Percentiles rank a stretch among this genome's conserved stretches.
phyloP scores from a whole-genome alignment of 1,140 invertebrate species.

The Bombus picipes region DNA sequence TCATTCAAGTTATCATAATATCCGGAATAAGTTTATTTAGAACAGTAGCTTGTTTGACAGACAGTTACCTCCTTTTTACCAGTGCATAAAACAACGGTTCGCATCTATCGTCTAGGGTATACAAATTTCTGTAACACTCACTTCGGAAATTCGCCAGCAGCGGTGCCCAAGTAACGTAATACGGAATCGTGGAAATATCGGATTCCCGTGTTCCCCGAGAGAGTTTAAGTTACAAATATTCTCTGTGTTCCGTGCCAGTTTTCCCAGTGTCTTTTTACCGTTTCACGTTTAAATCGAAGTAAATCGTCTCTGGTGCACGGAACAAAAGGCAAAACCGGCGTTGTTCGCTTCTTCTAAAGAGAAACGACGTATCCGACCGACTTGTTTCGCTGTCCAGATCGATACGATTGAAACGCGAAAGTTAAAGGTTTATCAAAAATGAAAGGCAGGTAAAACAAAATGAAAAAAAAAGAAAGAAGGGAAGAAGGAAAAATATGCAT shows the following conservation, averaged over 20 bases:
- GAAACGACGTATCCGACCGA: background rate
- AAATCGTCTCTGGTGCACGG: slow-evolving; percentile 25
- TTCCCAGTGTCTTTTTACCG: slow-evolving; percentile 24
- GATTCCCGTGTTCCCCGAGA: slow-evolving; percentile 23
- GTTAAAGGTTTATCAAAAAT: slow-evolving; percentile 18
- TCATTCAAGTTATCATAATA: background rate
- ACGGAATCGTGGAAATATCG: slow-evolving; percentile 35
- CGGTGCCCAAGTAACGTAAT: slow-evolving; percentile 15
- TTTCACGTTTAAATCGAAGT: slow-evolving; percentile 22
- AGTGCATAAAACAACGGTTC: slow-evolving; percentile 1
- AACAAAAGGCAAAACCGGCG: slow-evolving; percentile 18
- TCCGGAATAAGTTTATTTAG: slow-evolving; percentile 27
- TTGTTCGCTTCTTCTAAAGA: background rate
- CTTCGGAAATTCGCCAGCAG: slow-evolving; percentile 17
- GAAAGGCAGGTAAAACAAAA: background rate
- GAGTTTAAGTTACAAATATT: slow-evolving; percentile 54
- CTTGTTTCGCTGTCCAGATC: background rate
- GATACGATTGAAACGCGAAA: background rate
- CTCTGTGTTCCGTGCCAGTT: slow-evolving; percentile 15
- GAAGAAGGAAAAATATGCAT: background rate
- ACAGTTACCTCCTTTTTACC: background rate
- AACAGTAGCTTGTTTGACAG: background rate
- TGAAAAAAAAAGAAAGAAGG: background rate
- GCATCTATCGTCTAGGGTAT: slow-evolving; percentile 6
- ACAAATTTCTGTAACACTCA: slow-evolving; percentile 22